Evolutionary conservation across 2,888 invertebrate species (phyloP).

Genomic region (Alentia gelatinosa): DNA sequence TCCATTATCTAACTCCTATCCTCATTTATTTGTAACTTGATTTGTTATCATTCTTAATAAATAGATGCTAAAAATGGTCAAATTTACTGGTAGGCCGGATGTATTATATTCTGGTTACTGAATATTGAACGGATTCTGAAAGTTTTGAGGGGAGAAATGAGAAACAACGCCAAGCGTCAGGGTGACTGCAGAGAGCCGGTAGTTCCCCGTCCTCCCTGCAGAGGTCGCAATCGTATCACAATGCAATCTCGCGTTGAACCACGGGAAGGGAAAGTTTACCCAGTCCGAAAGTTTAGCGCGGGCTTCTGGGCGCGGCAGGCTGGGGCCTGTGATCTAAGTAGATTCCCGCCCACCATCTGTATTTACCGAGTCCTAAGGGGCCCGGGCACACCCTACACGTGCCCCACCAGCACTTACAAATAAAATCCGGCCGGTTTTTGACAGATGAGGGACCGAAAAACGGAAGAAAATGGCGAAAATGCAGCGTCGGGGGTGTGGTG

Average conservation of each 20-base stretch:
- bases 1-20: no score
- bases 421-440: neutral
- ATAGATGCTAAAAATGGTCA: no score
- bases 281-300: conserved; percentile 11
- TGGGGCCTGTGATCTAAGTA: neutral
- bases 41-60: no score
- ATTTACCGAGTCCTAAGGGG: neutral
- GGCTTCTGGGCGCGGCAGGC: neutral
- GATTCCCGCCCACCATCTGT: neutral
- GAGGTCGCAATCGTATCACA: conserved; percentile 43
- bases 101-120: no score
- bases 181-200: no score
- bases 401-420: neutral
- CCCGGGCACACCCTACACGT: neutral
- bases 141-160: no score
- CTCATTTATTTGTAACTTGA: no score
- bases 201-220: neutral
- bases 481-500: neutral
- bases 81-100: no score
- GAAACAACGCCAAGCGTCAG: no score
- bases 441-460: neutral
- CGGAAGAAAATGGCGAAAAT: neutral
- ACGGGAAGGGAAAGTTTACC: conserved; percentile 52
- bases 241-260: conserved; percentile 49
- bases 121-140: no score